phyloP scores from a whole-genome alignment of 92 coral and sea anemone genomes.

The Anthopleura xanthogrammica region DNA sequence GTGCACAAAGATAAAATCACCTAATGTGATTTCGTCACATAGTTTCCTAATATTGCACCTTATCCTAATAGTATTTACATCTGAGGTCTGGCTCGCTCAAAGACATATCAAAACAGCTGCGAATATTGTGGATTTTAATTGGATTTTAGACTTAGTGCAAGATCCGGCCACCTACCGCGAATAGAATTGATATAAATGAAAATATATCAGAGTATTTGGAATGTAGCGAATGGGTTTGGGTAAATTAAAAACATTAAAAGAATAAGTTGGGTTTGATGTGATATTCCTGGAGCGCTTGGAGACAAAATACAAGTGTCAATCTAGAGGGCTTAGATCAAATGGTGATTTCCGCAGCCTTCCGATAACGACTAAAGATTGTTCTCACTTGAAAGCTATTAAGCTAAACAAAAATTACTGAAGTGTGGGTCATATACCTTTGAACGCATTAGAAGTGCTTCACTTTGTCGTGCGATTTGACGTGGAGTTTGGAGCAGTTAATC shows the following conservation, averaged over 20 bases:
- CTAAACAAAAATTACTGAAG: not conserved
- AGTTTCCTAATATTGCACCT: not conserved
- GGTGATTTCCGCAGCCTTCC: conserved; percentile 2
- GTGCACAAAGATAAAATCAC: not conserved
- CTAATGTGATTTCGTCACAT: not conserved
- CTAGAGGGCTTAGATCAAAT: not conserved
- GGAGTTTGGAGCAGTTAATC: not conserved
- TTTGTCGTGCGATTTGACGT: not conserved
- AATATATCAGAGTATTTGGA: not conserved
- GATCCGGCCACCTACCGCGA: conserved; percentile 2
- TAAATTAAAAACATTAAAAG: not conserved
- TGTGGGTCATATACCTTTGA: not conserved
- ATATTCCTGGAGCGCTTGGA: not conserved
- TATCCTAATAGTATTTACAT: conserved; percentile 1
- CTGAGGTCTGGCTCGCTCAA: not conserved
- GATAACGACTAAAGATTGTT: not conserved
- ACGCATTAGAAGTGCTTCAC: not conserved
- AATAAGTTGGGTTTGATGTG: not conserved
- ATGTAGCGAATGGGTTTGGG: not conserved
- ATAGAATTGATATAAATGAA: not conserved
- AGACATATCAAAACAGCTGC: not conserved
- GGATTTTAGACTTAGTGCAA: not conserved
- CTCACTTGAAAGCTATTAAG: not conserved
- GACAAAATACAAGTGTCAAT: not conserved
- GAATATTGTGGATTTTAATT: not conserved